A percentile compares a stretch with the other conserved stretches of the same genome.
These are phyloP conservation scores for Heliconius ismenius DNA, from an alignment of 2,888 invertebrate species.

Conservation along the genomic window DNA sequence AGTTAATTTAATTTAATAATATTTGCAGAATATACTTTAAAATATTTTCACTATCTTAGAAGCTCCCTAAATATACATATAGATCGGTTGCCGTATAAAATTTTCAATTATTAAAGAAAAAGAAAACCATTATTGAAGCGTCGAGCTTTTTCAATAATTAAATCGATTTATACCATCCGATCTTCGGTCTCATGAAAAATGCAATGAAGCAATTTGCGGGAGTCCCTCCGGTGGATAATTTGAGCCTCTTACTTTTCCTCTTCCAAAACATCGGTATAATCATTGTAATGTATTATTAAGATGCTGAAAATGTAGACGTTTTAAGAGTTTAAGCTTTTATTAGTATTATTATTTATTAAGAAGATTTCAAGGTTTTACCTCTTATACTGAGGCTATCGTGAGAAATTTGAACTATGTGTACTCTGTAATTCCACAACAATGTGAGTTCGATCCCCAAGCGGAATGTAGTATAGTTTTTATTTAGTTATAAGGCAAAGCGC, in stretches of 20 bases:
- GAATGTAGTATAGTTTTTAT: background rate
- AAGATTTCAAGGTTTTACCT: background rate
- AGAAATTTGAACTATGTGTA: background rate
- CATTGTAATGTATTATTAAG: constrained; percentile 22
- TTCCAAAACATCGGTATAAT: constrained; percentile 20
- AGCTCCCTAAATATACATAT: background rate
- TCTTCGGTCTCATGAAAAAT: constrained; percentile 76
- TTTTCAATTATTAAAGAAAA: constrained; percentile 24
- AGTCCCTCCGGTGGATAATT: constrained; percentile 48
- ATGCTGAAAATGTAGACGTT: background rate
- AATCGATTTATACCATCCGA: constrained; percentile 73
- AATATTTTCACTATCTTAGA: background rate
- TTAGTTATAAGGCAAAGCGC: background rate
- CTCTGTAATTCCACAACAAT: background rate
- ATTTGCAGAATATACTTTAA: background rate
- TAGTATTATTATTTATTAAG: background rate
- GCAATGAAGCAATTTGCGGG: constrained; percentile 74
- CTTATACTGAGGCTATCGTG: background rate
- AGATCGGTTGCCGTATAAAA: background rate
- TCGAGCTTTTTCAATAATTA: constrained; percentile 71
- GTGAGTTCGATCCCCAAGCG: background rate
- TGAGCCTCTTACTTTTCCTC: constrained; percentile 31
- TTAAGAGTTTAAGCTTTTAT: background rate
- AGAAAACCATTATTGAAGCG: constrained; percentile 27
- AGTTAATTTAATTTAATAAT: too few species aligned